Conservation (phyloP, 35 echinoderm and acorn worm genomes). For the Ptychodera flava region DNA sequence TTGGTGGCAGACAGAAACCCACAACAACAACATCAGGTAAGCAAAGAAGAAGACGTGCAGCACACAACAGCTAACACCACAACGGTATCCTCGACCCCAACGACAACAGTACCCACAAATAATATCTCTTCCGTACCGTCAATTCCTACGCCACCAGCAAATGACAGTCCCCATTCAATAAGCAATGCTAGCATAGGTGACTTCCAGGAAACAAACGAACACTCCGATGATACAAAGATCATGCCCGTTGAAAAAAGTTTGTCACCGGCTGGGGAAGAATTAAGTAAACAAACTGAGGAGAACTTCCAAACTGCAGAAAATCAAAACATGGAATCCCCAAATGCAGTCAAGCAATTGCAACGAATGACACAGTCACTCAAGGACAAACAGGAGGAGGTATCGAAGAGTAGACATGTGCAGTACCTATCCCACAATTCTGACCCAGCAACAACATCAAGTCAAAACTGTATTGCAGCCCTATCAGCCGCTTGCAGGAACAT, state of each 20-base stretch:
- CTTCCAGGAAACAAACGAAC: not conserved
- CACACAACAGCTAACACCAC: slow-evolving; percentile 4
- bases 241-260: not conserved
- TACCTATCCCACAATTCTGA: slow-evolving; percentile 65
- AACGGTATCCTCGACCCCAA: slow-evolving; percentile 2
- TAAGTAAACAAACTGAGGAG: not conserved
- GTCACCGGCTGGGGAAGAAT: not conserved
- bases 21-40: not conserved
- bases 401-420: slow-evolving; percentile 57
- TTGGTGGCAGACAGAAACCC: not conserved
- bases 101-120: slow-evolving; percentile 8
- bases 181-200: not conserved
- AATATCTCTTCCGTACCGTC: not conserved
- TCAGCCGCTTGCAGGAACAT: slow-evolving; percentile 97
- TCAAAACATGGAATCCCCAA: not conserved
- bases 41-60: slow-evolving; percentile 17
- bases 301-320: not conserved
- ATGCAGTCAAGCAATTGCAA: slow-evolving; percentile 39
- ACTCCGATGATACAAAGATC: not conserved
- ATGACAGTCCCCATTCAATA: not conserved
- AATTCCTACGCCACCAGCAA: not conserved
- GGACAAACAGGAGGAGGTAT: slow-evolving; percentile 37
- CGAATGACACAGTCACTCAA: slow-evolving; percentile 36
- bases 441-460: slow-evolving; percentile 46
- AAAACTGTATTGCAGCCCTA: slow-evolving; percentile 97